Conservation (phyloP, 1,140 invertebrate species). For the Kradibia gibbosae region DNA sequence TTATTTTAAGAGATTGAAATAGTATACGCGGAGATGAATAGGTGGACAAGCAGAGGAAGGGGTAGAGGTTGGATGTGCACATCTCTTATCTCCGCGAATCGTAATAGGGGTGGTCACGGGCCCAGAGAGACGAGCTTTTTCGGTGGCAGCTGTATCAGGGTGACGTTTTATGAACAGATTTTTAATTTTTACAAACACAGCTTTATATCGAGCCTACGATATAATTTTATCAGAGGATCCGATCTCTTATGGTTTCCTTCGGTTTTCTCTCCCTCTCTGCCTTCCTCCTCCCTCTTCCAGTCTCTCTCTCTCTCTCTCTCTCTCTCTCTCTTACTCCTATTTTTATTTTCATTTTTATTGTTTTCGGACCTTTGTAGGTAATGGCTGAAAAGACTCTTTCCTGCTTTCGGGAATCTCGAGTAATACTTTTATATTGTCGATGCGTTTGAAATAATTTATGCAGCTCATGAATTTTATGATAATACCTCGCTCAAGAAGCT, state of each 20-base stretch:
- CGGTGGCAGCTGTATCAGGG: constrained; percentile 10
- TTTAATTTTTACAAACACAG: constrained; percentile 67
- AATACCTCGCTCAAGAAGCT: constrained; percentile 41
- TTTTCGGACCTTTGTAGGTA: constrained; percentile 33
- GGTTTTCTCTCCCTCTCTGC: background rate
- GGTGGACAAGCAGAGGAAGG: no score
- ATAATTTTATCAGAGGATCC: constrained; percentile 70
- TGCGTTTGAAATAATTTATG: constrained; percentile 46
- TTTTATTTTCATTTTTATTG: constrained; percentile 47
- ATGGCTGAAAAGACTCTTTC: constrained; percentile 40
- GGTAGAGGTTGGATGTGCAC: background rate
- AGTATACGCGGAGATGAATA: background rate
- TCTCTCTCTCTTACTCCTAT: background rate
- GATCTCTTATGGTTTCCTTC: constrained; percentile 62
- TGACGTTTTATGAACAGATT: constrained; percentile 61
- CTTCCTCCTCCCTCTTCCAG: background rate
- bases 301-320: background rate
- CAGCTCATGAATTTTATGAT: constrained; percentile 50
- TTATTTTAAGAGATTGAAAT: constrained; percentile 43
- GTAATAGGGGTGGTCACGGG: constrained; percentile 30
- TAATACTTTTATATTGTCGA: constrained; percentile 32
- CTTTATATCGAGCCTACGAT: constrained; percentile 57
- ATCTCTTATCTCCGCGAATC: constrained; percentile 14
- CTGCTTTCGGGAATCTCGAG: constrained; percentile 39
- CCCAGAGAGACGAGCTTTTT: background rate